These are phyloP conservation scores for Alcis repandata DNA, from an alignment of 2,888 invertebrate genomes.

Conservation along the genomic window DNA sequence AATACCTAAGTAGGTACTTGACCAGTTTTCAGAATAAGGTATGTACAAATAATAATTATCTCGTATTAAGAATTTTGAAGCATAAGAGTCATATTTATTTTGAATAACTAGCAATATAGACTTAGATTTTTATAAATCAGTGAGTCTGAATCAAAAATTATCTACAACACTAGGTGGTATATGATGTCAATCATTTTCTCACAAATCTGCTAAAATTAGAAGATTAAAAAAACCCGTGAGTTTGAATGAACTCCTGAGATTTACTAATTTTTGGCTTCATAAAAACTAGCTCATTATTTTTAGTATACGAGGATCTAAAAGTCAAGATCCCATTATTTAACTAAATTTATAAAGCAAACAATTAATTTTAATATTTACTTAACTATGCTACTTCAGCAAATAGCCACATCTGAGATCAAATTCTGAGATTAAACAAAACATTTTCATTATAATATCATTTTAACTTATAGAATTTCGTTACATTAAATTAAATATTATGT, in stretches of 20 bases:
- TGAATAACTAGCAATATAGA: too few species aligned
- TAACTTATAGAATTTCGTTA: too few species aligned
- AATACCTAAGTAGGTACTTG: too few species aligned
- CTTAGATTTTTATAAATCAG: neutral
- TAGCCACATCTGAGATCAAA: slow-evolving; percentile 76
- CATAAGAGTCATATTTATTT: neutral
- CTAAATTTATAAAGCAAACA: slow-evolving; percentile 26
- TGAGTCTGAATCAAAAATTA: neutral
- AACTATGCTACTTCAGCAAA: slow-evolving; percentile 61
- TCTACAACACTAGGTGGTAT: neutral
- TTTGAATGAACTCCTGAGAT: too few species aligned
- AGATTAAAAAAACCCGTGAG: too few species aligned
- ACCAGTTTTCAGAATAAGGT: too few species aligned
- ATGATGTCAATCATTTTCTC: neutral
- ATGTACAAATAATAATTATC: too few species aligned
- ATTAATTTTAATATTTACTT: slow-evolving; percentile 22
- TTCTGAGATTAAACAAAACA: slow-evolving; percentile 62
- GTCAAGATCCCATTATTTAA: slow-evolving; percentile 5
- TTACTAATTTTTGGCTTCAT: too few species aligned
- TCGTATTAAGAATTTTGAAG: too few species aligned
- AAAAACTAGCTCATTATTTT: neutral
- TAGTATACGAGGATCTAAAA: slow-evolving; percentile 13
- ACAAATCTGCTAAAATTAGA: too few species aligned
- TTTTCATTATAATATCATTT: slow-evolving; percentile 39
- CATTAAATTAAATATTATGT: too few species aligned